phyloP scores from a whole-genome alignment of 2,888 invertebrate species.

The Pollenia labialis region DNA sequence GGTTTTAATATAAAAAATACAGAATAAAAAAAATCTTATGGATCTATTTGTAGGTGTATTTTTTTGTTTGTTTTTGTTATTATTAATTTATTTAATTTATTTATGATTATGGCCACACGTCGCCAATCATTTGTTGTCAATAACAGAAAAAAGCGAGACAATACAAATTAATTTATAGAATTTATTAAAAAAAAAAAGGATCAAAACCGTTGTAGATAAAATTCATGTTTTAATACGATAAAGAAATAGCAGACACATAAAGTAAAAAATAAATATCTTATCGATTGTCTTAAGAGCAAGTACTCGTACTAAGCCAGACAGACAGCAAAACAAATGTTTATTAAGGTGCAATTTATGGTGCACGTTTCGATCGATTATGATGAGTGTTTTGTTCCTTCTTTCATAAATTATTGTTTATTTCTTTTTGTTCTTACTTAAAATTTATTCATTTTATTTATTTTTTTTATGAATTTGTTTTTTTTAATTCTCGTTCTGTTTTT shows the following conservation, averaged over 20 bases:
- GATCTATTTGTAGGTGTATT: not conserved
- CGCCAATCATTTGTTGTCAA: slow-evolving; percentile 67
- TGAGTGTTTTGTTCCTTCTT: not conserved
- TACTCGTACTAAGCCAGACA: not conserved
- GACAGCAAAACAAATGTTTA: slow-evolving; percentile 51
- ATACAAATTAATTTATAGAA: slow-evolving; percentile 41
- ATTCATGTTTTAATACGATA: slow-evolving; percentile 22
- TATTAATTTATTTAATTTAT: slow-evolving; percentile 50
- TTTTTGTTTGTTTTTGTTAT: slow-evolving; percentile 19
- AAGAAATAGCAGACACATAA: not conserved
- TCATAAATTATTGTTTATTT: slow-evolving; percentile 50
- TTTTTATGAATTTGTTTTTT: slow-evolving; percentile 37
- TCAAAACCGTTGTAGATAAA: slow-evolving; percentile 29
- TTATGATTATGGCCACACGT: slow-evolving; percentile 69
- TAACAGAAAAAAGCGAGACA: slow-evolving; percentile 21
- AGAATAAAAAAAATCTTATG: not conserved
- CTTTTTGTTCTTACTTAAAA: slow-evolving; percentile 48
- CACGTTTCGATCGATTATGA: slow-evolving; percentile 40
- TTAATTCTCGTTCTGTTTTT: slow-evolving; percentile 19
- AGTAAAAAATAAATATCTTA: not conserved
- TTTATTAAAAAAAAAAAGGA: slow-evolving; percentile 37
- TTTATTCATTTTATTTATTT: slow-evolving; percentile 50
- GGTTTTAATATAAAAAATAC: not conserved
- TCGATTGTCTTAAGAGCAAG: slow-evolving; percentile 2
- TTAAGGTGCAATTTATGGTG: slow-evolving; percentile 69